phyloP scores from a whole-genome alignment of 2,888 invertebrate genomes.

The Palloptera scutellata region DNA sequence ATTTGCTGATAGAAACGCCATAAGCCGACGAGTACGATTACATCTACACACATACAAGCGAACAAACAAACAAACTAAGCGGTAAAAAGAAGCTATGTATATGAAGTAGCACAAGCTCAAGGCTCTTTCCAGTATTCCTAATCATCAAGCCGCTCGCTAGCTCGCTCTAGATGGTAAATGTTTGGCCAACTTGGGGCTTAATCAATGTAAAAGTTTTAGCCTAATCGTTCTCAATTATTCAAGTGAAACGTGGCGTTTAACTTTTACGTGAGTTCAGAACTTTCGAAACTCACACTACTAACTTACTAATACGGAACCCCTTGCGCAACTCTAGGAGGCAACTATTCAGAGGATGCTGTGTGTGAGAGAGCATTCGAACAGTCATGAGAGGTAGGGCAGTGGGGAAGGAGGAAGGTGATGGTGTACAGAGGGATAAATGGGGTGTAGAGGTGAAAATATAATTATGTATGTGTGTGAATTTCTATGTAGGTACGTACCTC shows the following conservation, averaged over 20 bases:
- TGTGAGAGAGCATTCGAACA: neutral
- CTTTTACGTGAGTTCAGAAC: slow-evolving; percentile 53
- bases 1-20: neutral
- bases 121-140: too few species aligned
- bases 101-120: neutral
- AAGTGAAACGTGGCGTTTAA: slow-evolving; percentile 61
- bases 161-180: slow-evolving; percentile 40
- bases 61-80: too few species aligned
- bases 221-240: slow-evolving; percentile 62
- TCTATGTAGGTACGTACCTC: slow-evolving; percentile 22
- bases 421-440: too few species aligned
- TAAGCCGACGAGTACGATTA: neutral
- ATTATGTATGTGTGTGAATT: slow-evolving; percentile 4
- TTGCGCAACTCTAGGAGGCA: too few species aligned
- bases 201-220: slow-evolving; percentile 61
- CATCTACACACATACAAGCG: neutral
- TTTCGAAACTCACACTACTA: slow-evolving; percentile 21
- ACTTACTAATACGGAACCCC: too few species aligned
- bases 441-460: too few species aligned
- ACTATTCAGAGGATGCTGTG: neutral
- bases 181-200: slow-evolving; percentile 55
- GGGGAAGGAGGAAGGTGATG: too few species aligned
- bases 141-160: too few species aligned
- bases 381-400: too few species aligned
- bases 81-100: too few species aligned